These are phyloP conservation scores for Noturus placidus DNA, from an alignment of 2,113 vertebrate species.

Conservation along the genomic window DNA sequence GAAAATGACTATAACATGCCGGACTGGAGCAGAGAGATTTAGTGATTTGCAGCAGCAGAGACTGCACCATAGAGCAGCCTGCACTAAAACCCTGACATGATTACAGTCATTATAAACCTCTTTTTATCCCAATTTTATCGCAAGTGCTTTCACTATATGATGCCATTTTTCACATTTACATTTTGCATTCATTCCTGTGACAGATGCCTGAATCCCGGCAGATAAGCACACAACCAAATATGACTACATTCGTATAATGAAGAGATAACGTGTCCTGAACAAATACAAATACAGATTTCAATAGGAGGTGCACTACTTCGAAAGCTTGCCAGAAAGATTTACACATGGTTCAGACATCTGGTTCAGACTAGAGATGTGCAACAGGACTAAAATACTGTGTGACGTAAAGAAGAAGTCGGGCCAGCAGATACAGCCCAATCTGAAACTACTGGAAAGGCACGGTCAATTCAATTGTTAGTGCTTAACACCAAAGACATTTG, in stretches of 20 bases:
- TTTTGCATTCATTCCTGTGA: neutral
- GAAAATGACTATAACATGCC: slow-evolving; percentile 48
- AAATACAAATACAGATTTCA: neutral
- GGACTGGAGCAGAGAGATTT: slow-evolving; percentile 28
- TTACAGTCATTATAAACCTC: slow-evolving; percentile 37
- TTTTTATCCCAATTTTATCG: slow-evolving; percentile 42
- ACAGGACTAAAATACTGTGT: neutral
- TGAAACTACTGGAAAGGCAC: no score
- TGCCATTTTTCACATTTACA: slow-evolving; percentile 11
- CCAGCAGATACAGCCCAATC: neutral
- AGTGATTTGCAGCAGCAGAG: slow-evolving; percentile 40
- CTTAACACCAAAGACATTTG: no score
- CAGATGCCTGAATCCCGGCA: neutral
- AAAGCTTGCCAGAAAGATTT: neutral
- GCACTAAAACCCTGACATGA: slow-evolving; percentile 42
- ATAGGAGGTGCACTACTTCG: neutral
- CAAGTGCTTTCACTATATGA: slow-evolving; percentile 42
- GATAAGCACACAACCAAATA: neutral
- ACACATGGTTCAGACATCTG: neutral
- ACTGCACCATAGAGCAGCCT: slow-evolving; percentile 31
- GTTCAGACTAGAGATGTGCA: neutral
- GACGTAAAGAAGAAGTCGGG: neutral
- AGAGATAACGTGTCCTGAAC: neutral
- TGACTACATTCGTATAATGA: neutral
- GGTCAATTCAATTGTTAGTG: no score